Conservation (phyloP, 2,797 vertebrate species). For the Hemibagrus guttatus region DNA sequence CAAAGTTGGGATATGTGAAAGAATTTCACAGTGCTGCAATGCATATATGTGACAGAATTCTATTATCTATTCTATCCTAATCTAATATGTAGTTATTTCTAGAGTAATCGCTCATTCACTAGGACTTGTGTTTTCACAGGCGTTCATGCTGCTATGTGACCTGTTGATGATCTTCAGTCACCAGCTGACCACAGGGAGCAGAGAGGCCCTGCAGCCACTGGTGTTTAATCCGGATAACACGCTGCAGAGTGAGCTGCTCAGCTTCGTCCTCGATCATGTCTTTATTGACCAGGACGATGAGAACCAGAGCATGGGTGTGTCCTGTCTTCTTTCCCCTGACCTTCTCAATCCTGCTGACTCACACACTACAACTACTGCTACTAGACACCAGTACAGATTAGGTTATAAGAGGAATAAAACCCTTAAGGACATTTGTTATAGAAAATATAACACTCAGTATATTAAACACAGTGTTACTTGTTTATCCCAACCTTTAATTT, state of each 20-base stretch:
- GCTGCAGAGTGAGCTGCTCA: slow-evolving; percentile 95
- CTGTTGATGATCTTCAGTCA: slow-evolving; percentile 99
- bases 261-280: slow-evolving; percentile 93
- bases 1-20: too few relatives aligned
- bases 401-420: not conserved
- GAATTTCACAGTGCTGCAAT: too few relatives aligned
- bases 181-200: slow-evolving; percentile 88
- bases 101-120: not conserved
- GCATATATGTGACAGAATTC: too few relatives aligned
- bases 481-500: not conserved
- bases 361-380: not conserved
- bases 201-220: slow-evolving; percentile 93
- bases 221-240: slow-evolving; percentile 94
- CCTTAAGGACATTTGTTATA: not conserved
- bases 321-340: too few relatives aligned
- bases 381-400: not conserved
- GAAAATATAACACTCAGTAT: not conserved
- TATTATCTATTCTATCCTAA: too few relatives aligned
- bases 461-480: not conserved
- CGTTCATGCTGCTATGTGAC: slow-evolving; percentile 98
- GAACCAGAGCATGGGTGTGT: slow-evolving; percentile 97
- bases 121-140: slow-evolving; percentile 69
- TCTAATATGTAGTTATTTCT: not conserved
- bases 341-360: not conserved
- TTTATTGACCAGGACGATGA: slow-evolving; percentile 99